These are phyloP conservation scores for Akabosia matsudoensis DNA, from an alignment of 1,140 invertebrate genomes.

Conservation along the genomic window DNA sequence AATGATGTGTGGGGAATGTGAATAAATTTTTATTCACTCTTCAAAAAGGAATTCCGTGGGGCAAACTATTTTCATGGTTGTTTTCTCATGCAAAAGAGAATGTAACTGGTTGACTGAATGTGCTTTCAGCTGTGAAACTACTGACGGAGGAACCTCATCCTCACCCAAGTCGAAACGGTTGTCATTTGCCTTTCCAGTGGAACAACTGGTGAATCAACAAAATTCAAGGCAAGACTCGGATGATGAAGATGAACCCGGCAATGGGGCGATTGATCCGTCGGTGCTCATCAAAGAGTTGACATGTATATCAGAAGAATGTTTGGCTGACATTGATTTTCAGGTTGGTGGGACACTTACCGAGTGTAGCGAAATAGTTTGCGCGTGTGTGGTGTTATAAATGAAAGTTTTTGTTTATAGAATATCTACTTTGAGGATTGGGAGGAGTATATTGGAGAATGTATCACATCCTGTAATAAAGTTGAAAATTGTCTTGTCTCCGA, in stretches of 20 bases:
- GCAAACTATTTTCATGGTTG: not conserved
- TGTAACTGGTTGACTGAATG: not conserved
- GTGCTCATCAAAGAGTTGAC: slow-evolving; percentile 62
- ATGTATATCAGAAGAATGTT: slow-evolving; percentile 81
- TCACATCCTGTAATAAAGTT: slow-evolving; percentile 83
- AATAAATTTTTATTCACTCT: not conserved
- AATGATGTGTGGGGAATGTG: not conserved
- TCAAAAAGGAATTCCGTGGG: not conserved
- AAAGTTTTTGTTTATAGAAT: no score
- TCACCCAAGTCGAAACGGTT: slow-evolving; percentile 40
- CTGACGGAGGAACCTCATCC: slow-evolving; percentile 36
- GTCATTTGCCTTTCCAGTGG: slow-evolving; percentile 44
- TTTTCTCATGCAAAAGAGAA: not conserved
- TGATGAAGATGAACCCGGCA: slow-evolving; percentile 31
- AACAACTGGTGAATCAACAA: slow-evolving; percentile 41
- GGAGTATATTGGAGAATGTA: slow-evolving; percentile 78
- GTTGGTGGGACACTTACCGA: slow-evolving; percentile 45
- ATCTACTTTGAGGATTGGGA: slow-evolving; percentile 71
- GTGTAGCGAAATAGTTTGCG: no score
- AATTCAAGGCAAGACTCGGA: slow-evolving; percentile 41
- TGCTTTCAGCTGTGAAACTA: slow-evolving; percentile 40
- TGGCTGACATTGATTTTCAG: slow-evolving; percentile 74
- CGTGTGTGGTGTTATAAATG: no score
- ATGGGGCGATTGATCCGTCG: slow-evolving; percentile 37
- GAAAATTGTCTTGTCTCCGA: slow-evolving; percentile 39